Percentiles rank a stretch among this genome's conserved stretches.
Evolutionary conservation across 1,140 invertebrate genomes (phyloP).

Genomic region (Drosophila parvula): DNA sequence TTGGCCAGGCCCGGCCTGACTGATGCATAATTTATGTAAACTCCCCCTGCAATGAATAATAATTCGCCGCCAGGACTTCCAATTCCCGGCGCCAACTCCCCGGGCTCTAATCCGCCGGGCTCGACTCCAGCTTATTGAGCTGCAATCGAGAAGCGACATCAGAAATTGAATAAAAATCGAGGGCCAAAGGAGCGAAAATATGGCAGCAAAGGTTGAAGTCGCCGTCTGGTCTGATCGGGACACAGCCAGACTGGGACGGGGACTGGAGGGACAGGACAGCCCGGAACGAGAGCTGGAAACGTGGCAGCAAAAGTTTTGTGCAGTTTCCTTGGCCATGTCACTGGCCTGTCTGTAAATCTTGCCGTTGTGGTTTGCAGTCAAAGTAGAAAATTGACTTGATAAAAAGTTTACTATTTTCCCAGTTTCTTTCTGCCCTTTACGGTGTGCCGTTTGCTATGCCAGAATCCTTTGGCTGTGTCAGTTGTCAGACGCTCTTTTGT

Average conservation of each 20-base stretch:
- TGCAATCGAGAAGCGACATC: slow-evolving; percentile 62
- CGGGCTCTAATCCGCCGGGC: slow-evolving; percentile 56
- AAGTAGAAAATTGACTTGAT: slow-evolving; percentile 81
- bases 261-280: slow-evolving; percentile 6
- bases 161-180: slow-evolving; percentile 77
- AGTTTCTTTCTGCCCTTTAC: slow-evolving; percentile 38
- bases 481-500: slow-evolving; percentile 59
- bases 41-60: slow-evolving; percentile 72
- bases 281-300: slow-evolving; percentile 33
- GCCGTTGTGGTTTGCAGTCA: slow-evolving; percentile 71
- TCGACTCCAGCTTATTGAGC: slow-evolving; percentile 63
- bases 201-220: slow-evolving; percentile 70
- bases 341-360: slow-evolving; percentile 75
- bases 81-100: slow-evolving; percentile 59
- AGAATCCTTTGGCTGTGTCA: slow-evolving; percentile 31
- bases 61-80: slow-evolving; percentile 51
- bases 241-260: slow-evolving; percentile 13
- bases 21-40: slow-evolving; percentile 57
- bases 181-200: slow-evolving; percentile 49
- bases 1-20: slow-evolving; percentile 9
- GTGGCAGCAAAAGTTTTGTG: slow-evolving; percentile 64
- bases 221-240: slow-evolving; percentile 69
- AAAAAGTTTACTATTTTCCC: slow-evolving; percentile 69
- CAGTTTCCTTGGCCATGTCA: slow-evolving; percentile 70
- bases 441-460: slow-evolving; percentile 22